phyloP scores from a whole-genome alignment of 2,797 vertebrate species.

The Huso huso region DNA sequence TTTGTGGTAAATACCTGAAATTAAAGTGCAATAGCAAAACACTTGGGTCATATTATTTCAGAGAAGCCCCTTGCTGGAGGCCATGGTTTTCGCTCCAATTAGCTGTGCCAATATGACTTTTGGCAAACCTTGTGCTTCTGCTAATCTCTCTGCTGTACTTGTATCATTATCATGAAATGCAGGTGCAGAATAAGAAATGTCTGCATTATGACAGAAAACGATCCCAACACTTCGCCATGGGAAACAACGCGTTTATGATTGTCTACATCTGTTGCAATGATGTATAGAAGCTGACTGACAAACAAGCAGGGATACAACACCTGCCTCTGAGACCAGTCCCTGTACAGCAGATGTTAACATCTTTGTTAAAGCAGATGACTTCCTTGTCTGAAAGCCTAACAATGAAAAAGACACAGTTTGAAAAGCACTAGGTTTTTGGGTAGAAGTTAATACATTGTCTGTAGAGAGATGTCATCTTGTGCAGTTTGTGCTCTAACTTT shows the following conservation, averaged over 20 bases:
- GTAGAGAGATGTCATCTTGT: no score
- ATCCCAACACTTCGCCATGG: constrained; percentile 55
- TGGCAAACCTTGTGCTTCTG: background rate
- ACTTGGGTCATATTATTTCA: constrained; percentile 10
- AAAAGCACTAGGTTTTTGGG: no score
- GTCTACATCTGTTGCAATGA: constrained; percentile 70
- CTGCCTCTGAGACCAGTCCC: constrained; percentile 60
- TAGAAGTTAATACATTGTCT: no score
- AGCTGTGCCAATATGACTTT: constrained; percentile 1
- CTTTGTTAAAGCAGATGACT: constrained; percentile 62
- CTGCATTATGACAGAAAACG: constrained; percentile 52
- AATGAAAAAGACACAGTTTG: background rate
- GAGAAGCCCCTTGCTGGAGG: constrained; percentile 4
- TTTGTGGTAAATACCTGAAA: constrained; percentile 1
- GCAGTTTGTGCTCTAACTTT: no score
- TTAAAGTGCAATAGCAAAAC: constrained; percentile 4
- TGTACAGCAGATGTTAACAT: constrained; percentile 57
- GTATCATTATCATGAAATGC: constrained; percentile 59
- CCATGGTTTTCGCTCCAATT: constrained; percentile 11
- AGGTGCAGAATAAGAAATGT: constrained; percentile 56
- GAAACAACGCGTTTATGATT: constrained; percentile 51
- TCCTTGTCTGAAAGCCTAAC: constrained; percentile 12
- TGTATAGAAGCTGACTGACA: constrained; percentile 55
- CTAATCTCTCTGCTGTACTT: constrained; percentile 48
- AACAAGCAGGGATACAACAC: constrained; percentile 53